phyloP scores from a whole-genome alignment of 1,140 invertebrate species.

The Bombus breviceps region DNA sequence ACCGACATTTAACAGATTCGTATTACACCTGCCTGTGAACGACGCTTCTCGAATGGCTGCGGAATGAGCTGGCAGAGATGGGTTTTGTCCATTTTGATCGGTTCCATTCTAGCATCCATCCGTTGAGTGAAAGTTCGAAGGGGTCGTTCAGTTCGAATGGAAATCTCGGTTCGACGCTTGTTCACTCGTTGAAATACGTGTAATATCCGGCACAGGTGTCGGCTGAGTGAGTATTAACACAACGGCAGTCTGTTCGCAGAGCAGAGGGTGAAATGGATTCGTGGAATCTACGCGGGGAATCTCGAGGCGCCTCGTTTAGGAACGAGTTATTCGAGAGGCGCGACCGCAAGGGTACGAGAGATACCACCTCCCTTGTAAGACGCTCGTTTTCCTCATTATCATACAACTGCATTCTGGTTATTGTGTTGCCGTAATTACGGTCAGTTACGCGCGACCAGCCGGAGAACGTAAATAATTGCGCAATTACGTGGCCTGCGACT shows the following conservation, averaged over 20 bases:
- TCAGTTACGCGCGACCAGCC: slow-evolving; percentile 33
- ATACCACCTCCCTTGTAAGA: slow-evolving; percentile 16
- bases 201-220: slow-evolving; percentile 20
- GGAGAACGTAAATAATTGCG: slow-evolving; percentile 42
- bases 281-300: slow-evolving; percentile 20
- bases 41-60: too few relatives aligned
- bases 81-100: too few relatives aligned
- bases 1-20: too few relatives aligned
- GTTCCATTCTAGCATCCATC: too few relatives aligned
- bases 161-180: slow-evolving; percentile 1
- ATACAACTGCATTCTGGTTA: slow-evolving; percentile 53
- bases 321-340: slow-evolving; percentile 15
- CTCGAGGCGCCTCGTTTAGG: slow-evolving; percentile 33
- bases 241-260: not conserved
- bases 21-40: too few relatives aligned
- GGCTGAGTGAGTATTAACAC: slow-evolving; percentile 19
- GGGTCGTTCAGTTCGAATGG: not conserved
- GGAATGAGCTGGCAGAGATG: too few relatives aligned
- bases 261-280: slow-evolving; percentile 11
- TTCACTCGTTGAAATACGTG: not conserved
- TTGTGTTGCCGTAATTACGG: slow-evolving; percentile 52
- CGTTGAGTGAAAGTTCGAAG: not conserved
- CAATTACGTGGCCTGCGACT: slow-evolving; percentile 32
- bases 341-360: slow-evolving; percentile 31
- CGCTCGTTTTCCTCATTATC: slow-evolving; percentile 53